Evolutionary conservation across 2,113 vertebrate genomes (phyloP).

Genomic region (Sorex araneus): DNA sequence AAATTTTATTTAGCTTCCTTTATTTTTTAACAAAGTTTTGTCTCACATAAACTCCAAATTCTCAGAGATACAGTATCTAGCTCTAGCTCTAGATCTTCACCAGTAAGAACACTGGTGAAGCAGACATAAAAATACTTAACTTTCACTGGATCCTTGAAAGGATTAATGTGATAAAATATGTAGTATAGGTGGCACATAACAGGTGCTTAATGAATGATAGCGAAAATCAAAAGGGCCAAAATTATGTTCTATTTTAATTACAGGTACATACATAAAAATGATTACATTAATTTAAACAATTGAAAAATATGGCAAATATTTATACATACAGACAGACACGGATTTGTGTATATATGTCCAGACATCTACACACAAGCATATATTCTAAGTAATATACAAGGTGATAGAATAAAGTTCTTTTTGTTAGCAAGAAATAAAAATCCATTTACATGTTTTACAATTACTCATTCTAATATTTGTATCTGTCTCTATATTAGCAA

Average conservation of each 20-base stretch:
- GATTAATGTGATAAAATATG: not conserved
- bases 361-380: not conserved
- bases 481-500: slow-evolving; percentile 50
- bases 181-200: not conserved
- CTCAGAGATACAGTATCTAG: not conserved
- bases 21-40: slow-evolving; percentile 32
- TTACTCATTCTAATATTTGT: slow-evolving; percentile 68
- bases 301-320: not conserved
- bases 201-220: not conserved
- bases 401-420: not conserved
- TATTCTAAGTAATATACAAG: not conserved
- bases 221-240: slow-evolving; percentile 46
- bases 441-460: slow-evolving; percentile 46
- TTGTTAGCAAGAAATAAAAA: slow-evolving; percentile 56
- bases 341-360: accelerated
- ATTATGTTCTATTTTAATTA: not conserved
- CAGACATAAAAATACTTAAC: not conserved
- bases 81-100: not conserved
- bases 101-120: not conserved
- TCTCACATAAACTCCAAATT: slow-evolving; percentile 37
- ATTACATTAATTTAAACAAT: slow-evolving; percentile 15
- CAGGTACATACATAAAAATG: not conserved
- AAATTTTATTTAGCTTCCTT: slow-evolving; percentile 37
- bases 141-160: not conserved
- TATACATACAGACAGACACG: not conserved